Percentiles rank a stretch among this genome's conserved stretches.
Conservation (phyloP, 2,888 invertebrate genomes). For the Fragum sueziense region DNA sequence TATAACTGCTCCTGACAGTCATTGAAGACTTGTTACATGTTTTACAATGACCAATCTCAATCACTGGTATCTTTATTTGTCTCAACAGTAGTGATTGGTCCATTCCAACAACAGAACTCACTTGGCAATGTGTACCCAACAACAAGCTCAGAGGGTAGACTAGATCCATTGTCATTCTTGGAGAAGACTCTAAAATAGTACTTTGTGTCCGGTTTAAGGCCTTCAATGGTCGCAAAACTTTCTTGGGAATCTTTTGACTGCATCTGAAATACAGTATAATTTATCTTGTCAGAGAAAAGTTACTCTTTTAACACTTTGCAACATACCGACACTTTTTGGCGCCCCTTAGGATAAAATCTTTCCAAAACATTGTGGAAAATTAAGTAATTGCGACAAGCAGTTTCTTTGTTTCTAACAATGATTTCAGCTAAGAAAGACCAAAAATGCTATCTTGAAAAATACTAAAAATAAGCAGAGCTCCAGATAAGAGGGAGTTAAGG, state of each 20-base stretch:
- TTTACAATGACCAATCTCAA: too few species aligned
- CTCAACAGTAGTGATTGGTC: too few species aligned
- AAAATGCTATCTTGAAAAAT: background rate
- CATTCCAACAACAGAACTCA: slow-evolving; percentile 4
- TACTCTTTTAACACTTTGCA: too few species aligned
- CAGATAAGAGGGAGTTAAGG: too few species aligned
- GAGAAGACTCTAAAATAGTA: slow-evolving; percentile 42
- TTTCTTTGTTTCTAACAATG: background rate
- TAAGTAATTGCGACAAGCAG: background rate
- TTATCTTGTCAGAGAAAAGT: too few species aligned
- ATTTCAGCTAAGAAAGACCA: too few species aligned
- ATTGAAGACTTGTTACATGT: too few species aligned
- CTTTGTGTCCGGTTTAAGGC: slow-evolving; percentile 28
- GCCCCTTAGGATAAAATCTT: background rate
- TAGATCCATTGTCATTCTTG: slow-evolving; percentile 31
- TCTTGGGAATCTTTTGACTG: slow-evolving; percentile 7
- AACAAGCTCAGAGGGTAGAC: slow-evolving; percentile 34
- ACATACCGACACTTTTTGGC: too few species aligned
- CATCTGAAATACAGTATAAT: slow-evolving; percentile 7
- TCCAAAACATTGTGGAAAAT: background rate
- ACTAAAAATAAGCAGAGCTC: too few species aligned
- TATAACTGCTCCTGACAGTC: background rate
- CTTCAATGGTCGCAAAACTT: slow-evolving; percentile 33
- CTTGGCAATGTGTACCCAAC: slow-evolving; percentile 29
- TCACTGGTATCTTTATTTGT: too few species aligned